Percentiles rank a stretch among this genome's conserved stretches.
phyloP scores from a whole-genome alignment of 2,888 invertebrate species.

The Melolontha melolontha region DNA sequence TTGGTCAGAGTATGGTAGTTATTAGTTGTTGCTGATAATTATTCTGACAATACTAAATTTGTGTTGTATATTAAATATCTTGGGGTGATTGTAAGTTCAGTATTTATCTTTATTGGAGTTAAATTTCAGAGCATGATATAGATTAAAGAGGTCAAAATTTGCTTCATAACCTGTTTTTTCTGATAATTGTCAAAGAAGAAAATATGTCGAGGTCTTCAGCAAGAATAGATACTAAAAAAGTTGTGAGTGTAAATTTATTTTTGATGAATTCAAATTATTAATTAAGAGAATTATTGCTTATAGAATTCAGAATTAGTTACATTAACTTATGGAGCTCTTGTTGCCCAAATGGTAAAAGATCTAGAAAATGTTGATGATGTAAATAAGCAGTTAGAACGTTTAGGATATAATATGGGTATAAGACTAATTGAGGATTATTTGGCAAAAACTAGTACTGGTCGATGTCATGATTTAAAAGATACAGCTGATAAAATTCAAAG shows the following conservation, averaged over 20 bases:
- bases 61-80: no score
- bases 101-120: no score
- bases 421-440: constrained; percentile 97
- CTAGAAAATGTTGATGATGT: constrained; percentile 97
- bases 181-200: no score
- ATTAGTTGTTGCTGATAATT: no score
- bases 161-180: no score
- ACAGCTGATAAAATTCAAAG: constrained; percentile 96
- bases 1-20: no score
- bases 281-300: constrained; percentile 53
- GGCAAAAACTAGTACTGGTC: constrained; percentile 87
- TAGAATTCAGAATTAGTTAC: constrained; percentile 97
- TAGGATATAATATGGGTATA: constrained; percentile 99
- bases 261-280: constrained; percentile 12
- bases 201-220: constrained; percentile 78
- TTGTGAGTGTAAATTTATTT: constrained; percentile 71
- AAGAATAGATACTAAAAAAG: constrained; percentile 82
- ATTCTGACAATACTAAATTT: no score
- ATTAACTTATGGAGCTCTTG: constrained; percentile 96
- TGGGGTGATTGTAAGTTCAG: no score
- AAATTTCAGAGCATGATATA: no score
- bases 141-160: no score
- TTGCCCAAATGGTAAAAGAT: constrained; percentile 96
- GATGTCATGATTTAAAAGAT: constrained; percentile 96
- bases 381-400: constrained; percentile 93